Evolutionary conservation across 2,113 vertebrate species (phyloP).

Genomic region (Gavia stellata): DNA sequence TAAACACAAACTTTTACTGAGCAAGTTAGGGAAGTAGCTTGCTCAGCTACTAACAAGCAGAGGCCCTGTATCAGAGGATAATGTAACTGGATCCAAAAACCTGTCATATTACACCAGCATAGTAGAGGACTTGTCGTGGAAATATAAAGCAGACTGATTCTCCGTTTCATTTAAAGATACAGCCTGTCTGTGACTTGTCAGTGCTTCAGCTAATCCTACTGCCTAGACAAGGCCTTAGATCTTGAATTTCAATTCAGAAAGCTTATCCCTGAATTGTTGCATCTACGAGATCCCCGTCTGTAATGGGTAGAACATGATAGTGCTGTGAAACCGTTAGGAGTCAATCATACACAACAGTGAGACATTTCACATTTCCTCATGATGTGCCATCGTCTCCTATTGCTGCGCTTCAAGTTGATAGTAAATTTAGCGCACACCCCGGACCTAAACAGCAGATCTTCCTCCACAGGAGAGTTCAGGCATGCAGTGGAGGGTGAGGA

Average conservation of each 20-base stretch:
- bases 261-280: background rate
- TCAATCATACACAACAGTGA: background rate
- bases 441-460: background rate
- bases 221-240: background rate
- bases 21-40: background rate
- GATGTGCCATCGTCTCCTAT: background rate
- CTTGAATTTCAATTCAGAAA: background rate
- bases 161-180: background rate
- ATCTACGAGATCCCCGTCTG: background rate
- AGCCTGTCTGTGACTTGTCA: background rate
- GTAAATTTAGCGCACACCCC: background rate
- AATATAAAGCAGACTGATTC: background rate
- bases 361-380: rapidly evolving
- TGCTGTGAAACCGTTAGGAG: background rate
- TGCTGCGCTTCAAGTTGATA: background rate
- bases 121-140: background rate
- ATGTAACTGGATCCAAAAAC: background rate
- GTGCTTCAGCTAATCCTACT: background rate
- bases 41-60: background rate
- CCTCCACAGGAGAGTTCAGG: background rate
- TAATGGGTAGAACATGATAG: background rate
- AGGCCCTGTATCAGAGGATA: background rate
- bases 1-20: background rate
- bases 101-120: background rate
- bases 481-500: background rate